phyloP scores from a whole-genome alignment of 92 coral and sea anemone species.

The Metridium senile region DNA sequence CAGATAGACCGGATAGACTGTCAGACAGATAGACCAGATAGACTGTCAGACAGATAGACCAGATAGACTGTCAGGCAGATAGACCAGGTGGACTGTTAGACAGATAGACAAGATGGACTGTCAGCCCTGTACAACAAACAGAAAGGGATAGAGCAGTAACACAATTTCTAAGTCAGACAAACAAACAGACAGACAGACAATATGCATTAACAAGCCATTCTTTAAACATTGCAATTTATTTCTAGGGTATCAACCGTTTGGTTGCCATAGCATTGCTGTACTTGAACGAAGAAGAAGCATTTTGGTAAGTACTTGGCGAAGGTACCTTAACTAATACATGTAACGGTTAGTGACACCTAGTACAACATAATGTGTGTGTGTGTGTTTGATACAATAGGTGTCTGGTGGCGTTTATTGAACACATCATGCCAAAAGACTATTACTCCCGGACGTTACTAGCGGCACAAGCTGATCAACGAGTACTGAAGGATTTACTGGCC shows the following conservation, averaged over 20 bases:
- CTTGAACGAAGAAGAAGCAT: slow-evolving; percentile 88
- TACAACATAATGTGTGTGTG: not conserved
- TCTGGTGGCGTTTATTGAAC: slow-evolving; percentile 88
- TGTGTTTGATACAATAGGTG: slow-evolving; percentile 55
- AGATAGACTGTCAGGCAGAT: too few relatives aligned
- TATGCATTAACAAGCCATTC: too few relatives aligned
- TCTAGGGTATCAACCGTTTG: slow-evolving; percentile 92
- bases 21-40: too few relatives aligned
- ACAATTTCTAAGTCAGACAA: too few relatives aligned
- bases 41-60: too few relatives aligned
- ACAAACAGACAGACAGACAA: too few relatives aligned
- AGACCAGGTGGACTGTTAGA: too few relatives aligned
- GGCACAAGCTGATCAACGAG: slow-evolving; percentile 96
- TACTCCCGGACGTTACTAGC: slow-evolving; percentile 86
- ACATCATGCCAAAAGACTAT: slow-evolving; percentile 89
- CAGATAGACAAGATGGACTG: not conserved
- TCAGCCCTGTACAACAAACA: too few relatives aligned
- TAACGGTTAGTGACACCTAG: too few relatives aligned
- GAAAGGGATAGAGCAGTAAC: too few relatives aligned
- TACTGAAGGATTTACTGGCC: slow-evolving; percentile 77
- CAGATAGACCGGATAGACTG: too few relatives aligned
- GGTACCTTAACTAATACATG: not conserved
- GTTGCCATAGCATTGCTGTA: slow-evolving; percentile 93
- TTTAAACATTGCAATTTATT: too few relatives aligned
- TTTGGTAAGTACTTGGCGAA: slow-evolving; percentile 69